These are phyloP conservation scores for Bombycilla garrulus DNA, from an alignment of 2,113 vertebrate genomes.

Conservation along the genomic window DNA sequence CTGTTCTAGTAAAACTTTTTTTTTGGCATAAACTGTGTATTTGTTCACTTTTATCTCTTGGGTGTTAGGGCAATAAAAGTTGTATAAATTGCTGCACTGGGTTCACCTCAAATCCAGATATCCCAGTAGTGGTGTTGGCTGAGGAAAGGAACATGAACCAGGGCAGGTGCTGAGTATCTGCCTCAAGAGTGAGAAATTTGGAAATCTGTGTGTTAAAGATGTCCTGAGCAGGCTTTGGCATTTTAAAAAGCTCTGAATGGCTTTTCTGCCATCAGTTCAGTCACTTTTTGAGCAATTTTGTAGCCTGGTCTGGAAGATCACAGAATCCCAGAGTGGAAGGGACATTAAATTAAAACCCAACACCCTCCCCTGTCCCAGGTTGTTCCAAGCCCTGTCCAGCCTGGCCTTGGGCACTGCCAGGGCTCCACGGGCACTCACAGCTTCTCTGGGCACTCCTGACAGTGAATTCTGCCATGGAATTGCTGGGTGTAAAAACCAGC, in stretches of 20 bases:
- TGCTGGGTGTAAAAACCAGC: background rate
- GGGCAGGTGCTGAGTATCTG: background rate
- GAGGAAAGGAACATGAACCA: fast-evolving
- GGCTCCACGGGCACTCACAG: background rate
- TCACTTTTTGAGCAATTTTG: background rate
- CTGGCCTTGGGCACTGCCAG: background rate
- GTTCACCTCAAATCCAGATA: background rate
- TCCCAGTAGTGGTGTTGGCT: fast-evolving
- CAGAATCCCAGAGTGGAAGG: background rate
- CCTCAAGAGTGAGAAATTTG: background rate
- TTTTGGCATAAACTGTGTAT: background rate
- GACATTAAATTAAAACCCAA: background rate
- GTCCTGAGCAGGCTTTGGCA: background rate
- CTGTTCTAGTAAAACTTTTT: background rate
- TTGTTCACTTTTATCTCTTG: background rate
- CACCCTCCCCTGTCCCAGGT: fast-evolving
- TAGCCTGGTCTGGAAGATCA: background rate
- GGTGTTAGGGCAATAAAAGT: background rate
- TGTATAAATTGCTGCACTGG: fast-evolving
- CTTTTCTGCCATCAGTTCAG: background rate
- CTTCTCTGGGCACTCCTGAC: background rate
- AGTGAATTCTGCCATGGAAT: background rate
- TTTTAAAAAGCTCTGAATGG: background rate
- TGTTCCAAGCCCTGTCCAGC: fast-evolving
- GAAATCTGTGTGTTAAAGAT: no score